phyloP scores from a whole-genome alignment of 2,113 vertebrate species.

The Damaliscus lunatus region DNA sequence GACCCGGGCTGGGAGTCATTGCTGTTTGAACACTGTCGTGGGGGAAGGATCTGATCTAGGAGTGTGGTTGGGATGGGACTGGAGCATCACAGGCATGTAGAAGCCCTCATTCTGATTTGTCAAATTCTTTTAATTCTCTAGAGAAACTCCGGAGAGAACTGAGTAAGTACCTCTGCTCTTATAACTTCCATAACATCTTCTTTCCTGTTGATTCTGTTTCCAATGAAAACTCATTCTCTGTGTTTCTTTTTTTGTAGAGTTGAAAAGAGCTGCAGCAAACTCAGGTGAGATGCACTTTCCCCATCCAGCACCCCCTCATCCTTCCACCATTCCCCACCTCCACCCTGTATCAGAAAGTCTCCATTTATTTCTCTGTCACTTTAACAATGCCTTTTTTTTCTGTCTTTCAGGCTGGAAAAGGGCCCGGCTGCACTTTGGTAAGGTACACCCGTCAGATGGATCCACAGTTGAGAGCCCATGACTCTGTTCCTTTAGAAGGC shows the following conservation, averaged over 20 bases:
- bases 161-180: conserved; percentile 64
- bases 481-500: not conserved
- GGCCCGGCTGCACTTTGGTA: conserved; percentile 67
- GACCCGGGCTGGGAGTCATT: not conserved
- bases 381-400: not conserved
- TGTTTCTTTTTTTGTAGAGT: conserved; percentile 47
- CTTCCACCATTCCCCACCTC: not conserved
- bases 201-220: not conserved
- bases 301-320: fast-evolving
- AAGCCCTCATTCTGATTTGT: conserved; percentile 24
- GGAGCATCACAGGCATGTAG: not conserved
- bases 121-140: conserved; percentile 53
- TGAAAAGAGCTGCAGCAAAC: conserved; percentile 70
- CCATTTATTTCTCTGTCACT: not conserved
- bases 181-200: not conserved
- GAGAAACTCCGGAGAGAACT: conserved; percentile 70
- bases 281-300: conserved; percentile 53
- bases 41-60: not conserved
- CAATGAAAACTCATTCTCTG: not conserved
- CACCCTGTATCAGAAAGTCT: not conserved
- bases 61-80: not conserved
- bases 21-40: not conserved
- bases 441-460: not conserved
- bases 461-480: not conserved
- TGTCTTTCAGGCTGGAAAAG: conserved; percentile 69